phyloP scores from a whole-genome alignment of 1,140 invertebrate genomes.

The Zaprionus africanus region DNA sequence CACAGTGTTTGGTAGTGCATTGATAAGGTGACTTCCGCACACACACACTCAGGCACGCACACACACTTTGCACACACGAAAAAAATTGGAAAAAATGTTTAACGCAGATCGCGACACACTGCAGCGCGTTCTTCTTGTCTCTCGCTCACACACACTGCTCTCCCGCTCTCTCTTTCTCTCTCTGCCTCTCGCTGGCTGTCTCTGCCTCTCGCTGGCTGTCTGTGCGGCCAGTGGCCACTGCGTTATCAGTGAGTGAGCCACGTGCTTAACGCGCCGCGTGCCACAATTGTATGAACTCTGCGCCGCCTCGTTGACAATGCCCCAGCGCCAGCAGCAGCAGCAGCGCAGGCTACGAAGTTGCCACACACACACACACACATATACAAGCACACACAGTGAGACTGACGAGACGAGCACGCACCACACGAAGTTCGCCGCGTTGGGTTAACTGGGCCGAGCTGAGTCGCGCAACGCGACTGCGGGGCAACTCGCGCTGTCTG shows the following conservation, averaged over 20 bases:
- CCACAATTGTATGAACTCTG: slow-evolving; percentile 80
- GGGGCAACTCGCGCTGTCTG: slow-evolving; percentile 47
- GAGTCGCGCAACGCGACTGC: slow-evolving; percentile 26
- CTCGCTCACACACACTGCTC: background rate
- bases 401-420: slow-evolving; percentile 31
- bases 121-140: background rate
- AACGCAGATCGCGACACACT: slow-evolving; percentile 16
- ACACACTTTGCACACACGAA: slow-evolving; percentile 15
- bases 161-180: no score
- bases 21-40: slow-evolving; percentile 27
- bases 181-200: background rate
- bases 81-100: slow-evolving; percentile 21
- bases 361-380: slow-evolving; percentile 43
- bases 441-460: slow-evolving; percentile 69
- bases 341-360: slow-evolving; percentile 52
- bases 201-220: slow-evolving; percentile 1
- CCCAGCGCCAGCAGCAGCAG: slow-evolving; percentile 57
- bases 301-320: slow-evolving; percentile 76
- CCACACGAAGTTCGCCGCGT: slow-evolving; percentile 26
- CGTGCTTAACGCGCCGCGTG: slow-evolving; percentile 81
- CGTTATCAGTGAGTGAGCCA: slow-evolving; percentile 74
- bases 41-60: slow-evolving; percentile 19
- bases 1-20: slow-evolving; percentile 45
- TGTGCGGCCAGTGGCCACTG: slow-evolving; percentile 3
- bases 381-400: slow-evolving; percentile 22